Percentiles rank a stretch among this genome's conserved stretches.
phyloP scores from a whole-genome alignment of 2,888 invertebrate genomes.

The Pollenia labialis region DNA sequence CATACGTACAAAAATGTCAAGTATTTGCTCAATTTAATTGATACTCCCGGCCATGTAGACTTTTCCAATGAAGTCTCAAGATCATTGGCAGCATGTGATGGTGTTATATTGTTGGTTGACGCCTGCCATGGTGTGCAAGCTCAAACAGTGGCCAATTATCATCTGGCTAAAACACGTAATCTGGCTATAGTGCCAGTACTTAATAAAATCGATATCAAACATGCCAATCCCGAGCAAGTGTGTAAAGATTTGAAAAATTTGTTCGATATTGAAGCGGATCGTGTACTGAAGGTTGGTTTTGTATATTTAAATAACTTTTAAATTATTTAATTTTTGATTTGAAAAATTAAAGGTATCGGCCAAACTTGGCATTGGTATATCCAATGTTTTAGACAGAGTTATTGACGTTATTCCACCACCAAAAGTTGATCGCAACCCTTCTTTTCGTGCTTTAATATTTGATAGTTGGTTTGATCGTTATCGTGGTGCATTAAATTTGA shows the following conservation, averaged over 20 bases:
- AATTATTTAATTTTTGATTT: not conserved
- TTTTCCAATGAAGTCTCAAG: constrained; percentile 96
- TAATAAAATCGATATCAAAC: constrained; percentile 98
- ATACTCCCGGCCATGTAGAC: constrained; percentile 99
- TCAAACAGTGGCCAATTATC: constrained; percentile 98
- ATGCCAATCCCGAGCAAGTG: constrained; percentile 94
- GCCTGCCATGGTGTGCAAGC: constrained; percentile 98
- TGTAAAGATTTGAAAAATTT: constrained; percentile 90
- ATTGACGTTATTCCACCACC: constrained; percentile 92
- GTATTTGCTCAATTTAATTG: constrained; percentile 96
- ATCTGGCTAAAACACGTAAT: constrained; percentile 93
- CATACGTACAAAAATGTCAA: constrained; percentile 88
- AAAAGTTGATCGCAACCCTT: constrained; percentile 85
- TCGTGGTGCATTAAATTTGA: constrained; percentile 91
- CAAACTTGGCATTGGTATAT: constrained; percentile 94
- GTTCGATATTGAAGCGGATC: constrained; percentile 91
- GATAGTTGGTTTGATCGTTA: constrained; percentile 97
- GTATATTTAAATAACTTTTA: not conserved
- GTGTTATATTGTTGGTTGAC: constrained; percentile 96
- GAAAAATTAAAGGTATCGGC: constrained; percentile 89
- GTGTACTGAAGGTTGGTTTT: constrained; percentile 88
- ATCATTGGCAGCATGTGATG: constrained; percentile 96
- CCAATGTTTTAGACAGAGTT: constrained; percentile 90
- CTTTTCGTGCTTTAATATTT: constrained; percentile 93
- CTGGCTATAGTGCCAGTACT: constrained; percentile 95